Conservation (phyloP, 2,797 vertebrate species). For the Danio kyathit region DNA sequence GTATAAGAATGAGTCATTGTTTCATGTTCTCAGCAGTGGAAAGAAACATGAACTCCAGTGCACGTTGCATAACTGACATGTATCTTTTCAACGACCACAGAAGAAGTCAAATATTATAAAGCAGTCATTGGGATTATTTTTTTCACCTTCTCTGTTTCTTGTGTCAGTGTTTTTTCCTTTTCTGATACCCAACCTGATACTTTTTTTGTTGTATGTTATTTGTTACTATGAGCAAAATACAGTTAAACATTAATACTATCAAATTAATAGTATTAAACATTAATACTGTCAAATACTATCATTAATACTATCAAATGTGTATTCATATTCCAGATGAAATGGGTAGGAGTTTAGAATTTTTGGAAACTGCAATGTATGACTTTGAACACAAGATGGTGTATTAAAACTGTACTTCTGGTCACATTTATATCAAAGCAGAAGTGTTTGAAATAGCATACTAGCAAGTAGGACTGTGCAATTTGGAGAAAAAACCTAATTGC, state of each 20-base stretch:
- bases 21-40: not conserved
- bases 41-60: conserved; percentile 13
- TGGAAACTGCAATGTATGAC: not conserved
- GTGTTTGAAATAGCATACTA: too few species aligned
- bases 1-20: conserved; percentile 13
- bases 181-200: not conserved
- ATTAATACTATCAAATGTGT: not conserved
- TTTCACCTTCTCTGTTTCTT: not conserved
- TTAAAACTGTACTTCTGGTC: not conserved
- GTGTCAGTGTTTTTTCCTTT: not conserved
- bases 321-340: not conserved
- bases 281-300: too few species aligned
- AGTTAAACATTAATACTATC: not conserved
- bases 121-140: not conserved
- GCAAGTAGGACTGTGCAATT: too few species aligned
- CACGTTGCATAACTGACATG: conserved; percentile 19
- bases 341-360: not conserved
- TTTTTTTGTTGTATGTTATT: not conserved
- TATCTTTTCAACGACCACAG: not conserved
- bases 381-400: conserved; percentile 36
- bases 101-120: not conserved
- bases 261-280: not conserved
- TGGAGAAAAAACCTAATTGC: too few species aligned
- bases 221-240: not conserved
- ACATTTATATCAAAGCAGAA: too few species aligned